A percentile compares a stretch with the other conserved stretches of the same genome.
Conservation (phyloP, 2,113 vertebrate species). For the Tamias sibiricus region DNA sequence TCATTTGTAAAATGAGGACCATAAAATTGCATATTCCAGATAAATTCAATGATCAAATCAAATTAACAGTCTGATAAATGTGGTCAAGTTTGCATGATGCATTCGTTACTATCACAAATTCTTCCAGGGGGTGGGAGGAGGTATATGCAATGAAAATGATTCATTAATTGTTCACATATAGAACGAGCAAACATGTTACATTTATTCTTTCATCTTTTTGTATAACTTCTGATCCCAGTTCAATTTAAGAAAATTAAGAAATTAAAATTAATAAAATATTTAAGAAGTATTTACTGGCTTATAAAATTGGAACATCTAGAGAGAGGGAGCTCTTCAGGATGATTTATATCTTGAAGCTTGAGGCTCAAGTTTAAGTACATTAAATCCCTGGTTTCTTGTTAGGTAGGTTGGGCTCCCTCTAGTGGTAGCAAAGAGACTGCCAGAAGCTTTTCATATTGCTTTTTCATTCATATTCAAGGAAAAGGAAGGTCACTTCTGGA, state of each 20-base stretch:
- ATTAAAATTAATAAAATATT: neutral
- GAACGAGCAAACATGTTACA: neutral
- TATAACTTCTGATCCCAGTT: neutral
- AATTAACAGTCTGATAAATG: neutral
- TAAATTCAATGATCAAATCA: neutral
- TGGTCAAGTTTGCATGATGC: neutral
- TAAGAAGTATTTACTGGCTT: neutral
- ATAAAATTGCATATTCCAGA: neutral
- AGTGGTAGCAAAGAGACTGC: neutral
- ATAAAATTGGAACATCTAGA: neutral
- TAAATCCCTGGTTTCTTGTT: neutral
- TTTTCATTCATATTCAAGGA: neutral
- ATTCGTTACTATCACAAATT: constrained; percentile 75
- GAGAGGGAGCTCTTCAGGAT: neutral
- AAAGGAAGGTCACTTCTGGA: neutral
- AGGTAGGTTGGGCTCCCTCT: neutral
- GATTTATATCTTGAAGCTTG: neutral
- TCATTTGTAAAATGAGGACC: neutral
- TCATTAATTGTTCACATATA: neutral
- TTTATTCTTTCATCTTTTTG: neutral
- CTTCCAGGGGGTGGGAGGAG: constrained; percentile 38
- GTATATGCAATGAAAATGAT: neutral
- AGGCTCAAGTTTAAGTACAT: neutral
- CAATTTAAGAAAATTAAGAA: neutral
- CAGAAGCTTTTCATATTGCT: neutral